phyloP scores from a whole-genome alignment of 1,140 invertebrate genomes.

The Trichogramma pretiosum region DNA sequence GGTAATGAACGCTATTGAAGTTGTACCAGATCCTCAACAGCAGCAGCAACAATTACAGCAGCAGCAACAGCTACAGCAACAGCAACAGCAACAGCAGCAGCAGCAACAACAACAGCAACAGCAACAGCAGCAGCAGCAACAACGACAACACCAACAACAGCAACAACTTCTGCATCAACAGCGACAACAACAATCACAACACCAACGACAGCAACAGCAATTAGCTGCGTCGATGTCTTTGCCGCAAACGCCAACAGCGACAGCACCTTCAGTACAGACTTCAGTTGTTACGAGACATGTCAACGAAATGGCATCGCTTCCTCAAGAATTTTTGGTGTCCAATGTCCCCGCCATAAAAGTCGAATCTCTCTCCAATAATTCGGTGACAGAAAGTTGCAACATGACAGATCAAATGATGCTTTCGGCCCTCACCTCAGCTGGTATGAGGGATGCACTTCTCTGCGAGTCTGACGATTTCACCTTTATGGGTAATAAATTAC shows the following conservation, averaged over 20 bases:
- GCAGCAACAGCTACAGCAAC: slow-evolving; percentile 15
- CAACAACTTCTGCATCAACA: slow-evolving; percentile 1
- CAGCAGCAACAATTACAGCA: no score
- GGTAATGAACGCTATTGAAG: neutral
- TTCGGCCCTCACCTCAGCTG: slow-evolving; percentile 27
- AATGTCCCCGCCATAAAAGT: slow-evolving; percentile 29
- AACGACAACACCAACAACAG: slow-evolving; percentile 22
- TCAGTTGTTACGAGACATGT: slow-evolving; percentile 21
- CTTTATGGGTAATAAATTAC: slow-evolving; percentile 53
- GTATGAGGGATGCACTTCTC: slow-evolving; percentile 55
- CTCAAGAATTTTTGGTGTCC: slow-evolving; percentile 30
- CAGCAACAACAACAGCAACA: slow-evolving; percentile 17
- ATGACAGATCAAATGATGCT: slow-evolving; percentile 26
- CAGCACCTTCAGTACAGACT: no score
- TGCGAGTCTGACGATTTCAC: slow-evolving; percentile 58
- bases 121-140: slow-evolving; percentile 9
- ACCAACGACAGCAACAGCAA: no score
- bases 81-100: slow-evolving; percentile 13
- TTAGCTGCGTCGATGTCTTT: slow-evolving; percentile 1
- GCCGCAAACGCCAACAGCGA: no score
- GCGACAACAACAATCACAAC: no score
- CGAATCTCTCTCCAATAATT: slow-evolving; percentile 27
- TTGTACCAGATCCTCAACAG: neutral
- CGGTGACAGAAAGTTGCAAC: slow-evolving; percentile 23
- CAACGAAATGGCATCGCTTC: no score